Percentiles rank a stretch among this genome's conserved stretches.
Conservation (phyloP, 1,140 invertebrate genomes). For the Arion vulgaris region DNA sequence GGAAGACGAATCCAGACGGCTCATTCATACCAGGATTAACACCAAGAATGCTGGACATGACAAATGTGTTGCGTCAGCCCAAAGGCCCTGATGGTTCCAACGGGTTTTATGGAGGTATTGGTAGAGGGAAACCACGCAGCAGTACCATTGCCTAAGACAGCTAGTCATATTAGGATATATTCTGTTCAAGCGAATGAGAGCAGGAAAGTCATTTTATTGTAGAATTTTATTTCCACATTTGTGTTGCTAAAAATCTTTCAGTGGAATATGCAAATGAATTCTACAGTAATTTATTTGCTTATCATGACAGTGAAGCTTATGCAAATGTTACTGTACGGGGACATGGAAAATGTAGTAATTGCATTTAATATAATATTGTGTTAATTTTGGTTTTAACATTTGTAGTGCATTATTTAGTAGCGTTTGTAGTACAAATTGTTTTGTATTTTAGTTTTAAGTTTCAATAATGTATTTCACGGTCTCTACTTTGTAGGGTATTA, state of each 20-base stretch:
- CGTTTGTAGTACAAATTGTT: constrained; percentile 1
- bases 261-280: constrained; percentile 1
- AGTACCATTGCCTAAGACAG: constrained; percentile 53
- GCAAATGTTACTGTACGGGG: background rate
- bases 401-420: background rate
- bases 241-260: background rate
- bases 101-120: constrained; percentile 78
- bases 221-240: background rate
- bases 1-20: constrained; percentile 50
- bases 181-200: background rate
- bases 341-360: constrained; percentile 8
- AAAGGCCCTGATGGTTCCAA: constrained; percentile 87
- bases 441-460: background rate
- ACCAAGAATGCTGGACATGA: constrained; percentile 67
- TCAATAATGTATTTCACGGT: background rate
- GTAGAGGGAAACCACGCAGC: constrained; percentile 64
- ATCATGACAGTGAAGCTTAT: background rate
- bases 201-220: background rate
- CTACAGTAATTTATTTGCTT: background rate
- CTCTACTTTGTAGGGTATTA: background rate
- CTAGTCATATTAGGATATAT: background rate
- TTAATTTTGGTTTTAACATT: background rate
- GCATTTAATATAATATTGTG: background rate
- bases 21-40: constrained; percentile 40
- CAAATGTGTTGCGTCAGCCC: constrained; percentile 85